phyloP scores from a whole-genome alignment of 2,113 vertebrate genomes.

The Sceloporus tristichus region DNA sequence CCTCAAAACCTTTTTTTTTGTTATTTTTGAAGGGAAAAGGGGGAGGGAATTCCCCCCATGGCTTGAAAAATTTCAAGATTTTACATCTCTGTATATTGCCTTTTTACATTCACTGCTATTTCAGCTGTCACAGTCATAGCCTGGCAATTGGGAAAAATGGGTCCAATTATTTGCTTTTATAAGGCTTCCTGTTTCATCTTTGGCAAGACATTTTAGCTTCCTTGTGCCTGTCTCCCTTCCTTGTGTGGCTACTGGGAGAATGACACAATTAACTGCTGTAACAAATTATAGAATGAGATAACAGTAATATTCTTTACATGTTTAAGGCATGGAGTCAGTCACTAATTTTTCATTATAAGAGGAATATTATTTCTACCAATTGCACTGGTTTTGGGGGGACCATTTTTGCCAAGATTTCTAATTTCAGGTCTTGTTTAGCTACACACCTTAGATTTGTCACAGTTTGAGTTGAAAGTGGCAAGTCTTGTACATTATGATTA shows the following conservation, averaged over 20 bases:
- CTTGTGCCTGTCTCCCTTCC: not conserved
- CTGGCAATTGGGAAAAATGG: slow-evolving; percentile 8
- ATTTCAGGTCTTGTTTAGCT: not conserved
- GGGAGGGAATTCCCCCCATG: not conserved
- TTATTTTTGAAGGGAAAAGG: not conserved
- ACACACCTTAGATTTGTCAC: not conserved
- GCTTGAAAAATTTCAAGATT: not conserved
- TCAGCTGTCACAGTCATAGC: not conserved
- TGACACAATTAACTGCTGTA: not conserved
- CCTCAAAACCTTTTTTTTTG: not conserved
- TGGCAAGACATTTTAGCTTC: not conserved
- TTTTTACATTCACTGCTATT: not conserved
- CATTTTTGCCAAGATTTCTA: not conserved
- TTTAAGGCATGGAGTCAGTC: not conserved
- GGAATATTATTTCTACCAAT: not conserved
- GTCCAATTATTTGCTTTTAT: slow-evolving; percentile 20
- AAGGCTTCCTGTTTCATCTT: not conserved
- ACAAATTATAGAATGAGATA: not conserved
- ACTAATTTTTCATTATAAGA: not conserved
- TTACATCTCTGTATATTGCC: not conserved
- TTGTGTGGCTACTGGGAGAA: slow-evolving; percentile 1
- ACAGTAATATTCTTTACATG: not conserved
- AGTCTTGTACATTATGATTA: not conserved
- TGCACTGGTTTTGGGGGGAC: not conserved
- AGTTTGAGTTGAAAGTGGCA: not conserved